Evolutionary conservation across 2,888 invertebrate species (phyloP), one percentile per base, ranked within the genome.

Genomic region (Tiliacea aurago): DNA sequence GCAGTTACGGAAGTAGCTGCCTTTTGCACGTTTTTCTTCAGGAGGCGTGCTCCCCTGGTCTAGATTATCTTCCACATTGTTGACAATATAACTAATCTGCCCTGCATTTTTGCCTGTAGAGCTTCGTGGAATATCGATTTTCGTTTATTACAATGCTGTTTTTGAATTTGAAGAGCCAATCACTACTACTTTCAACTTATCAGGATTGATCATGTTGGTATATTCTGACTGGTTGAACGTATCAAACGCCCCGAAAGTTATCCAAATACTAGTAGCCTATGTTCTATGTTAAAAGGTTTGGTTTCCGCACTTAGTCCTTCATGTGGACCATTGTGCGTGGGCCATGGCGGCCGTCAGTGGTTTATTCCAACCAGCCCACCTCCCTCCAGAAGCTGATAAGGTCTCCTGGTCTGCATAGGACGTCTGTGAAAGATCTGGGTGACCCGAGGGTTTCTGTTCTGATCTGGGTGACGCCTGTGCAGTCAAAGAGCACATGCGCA

Each of bases 61-160:
- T 80, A 80, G 28, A 49, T 79, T 18, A 28, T 70, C 47, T 78
- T 70, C 28, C 41, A 37, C 2, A 53, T 53, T 45, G 6, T 45
- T 43, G 15, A 23, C 47, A 41, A 56, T 56, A 23, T 56, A 45
- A 23, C 1, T 13, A 3, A 43, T 15, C 51, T 59, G 45, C 41
- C 43, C n/a, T 53, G 80, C 45, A 61, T 53, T 80, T 80, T 74
- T 59, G 58, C 41, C 81, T 47, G 41, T 74, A 61, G 20, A 37
- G 15, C 10, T 49, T 28, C 28, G 37, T 58, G 23, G 20, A 33
- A 37, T 33, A 43, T 58, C 43, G 13, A 58, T 72, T 59, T 59
- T 13, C 18, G 43, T 58, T 74, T 28, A 45, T 11, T 45, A 43
- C 1, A 49, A n/a, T 33, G 33, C 33, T 51, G 28, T 58, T 43